Evolutionary conservation across 2,113 vertebrate genomes (phyloP).

Genomic region (Dasypus novemcinctus): DNA sequence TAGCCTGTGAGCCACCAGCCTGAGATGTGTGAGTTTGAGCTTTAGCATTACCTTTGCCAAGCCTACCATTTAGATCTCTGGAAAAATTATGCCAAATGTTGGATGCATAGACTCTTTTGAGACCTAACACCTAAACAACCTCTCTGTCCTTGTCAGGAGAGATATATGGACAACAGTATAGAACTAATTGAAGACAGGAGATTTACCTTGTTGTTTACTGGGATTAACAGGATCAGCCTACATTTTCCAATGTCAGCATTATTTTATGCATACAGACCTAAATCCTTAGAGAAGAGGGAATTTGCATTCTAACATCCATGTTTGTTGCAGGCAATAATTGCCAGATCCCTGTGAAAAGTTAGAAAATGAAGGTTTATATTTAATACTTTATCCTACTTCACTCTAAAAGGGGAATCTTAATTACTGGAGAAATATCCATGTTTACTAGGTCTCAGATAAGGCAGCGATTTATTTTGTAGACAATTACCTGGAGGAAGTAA

Average conservation of each 20-base stretch:
- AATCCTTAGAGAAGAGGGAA: background rate
- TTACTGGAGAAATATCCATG: constrained; percentile 26
- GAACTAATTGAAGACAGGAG: background rate
- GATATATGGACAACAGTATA: background rate
- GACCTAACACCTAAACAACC: background rate
- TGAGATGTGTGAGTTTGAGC: background rate
- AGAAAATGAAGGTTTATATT: background rate
- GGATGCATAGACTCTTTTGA: constrained; percentile 7
- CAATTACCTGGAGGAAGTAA: constrained; percentile 3
- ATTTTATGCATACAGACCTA: background rate
- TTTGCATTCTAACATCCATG: background rate
- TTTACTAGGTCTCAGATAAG: background rate
- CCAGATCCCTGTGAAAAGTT: background rate
- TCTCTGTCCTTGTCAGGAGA: background rate
- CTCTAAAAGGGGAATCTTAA: background rate
- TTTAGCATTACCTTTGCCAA: background rate
- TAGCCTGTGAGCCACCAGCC: background rate
- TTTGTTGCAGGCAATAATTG: background rate
- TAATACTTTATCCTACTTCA: background rate
- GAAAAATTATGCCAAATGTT: background rate
- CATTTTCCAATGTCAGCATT: constrained; percentile 2
- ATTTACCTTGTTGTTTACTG: background rate
- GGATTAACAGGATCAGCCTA: background rate
- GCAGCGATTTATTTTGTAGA: constrained; percentile 40
- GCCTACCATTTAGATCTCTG: background rate